These are phyloP conservation scores for Ligdia adustata DNA, from an alignment of 2,888 invertebrate species.

Conservation along the genomic window DNA sequence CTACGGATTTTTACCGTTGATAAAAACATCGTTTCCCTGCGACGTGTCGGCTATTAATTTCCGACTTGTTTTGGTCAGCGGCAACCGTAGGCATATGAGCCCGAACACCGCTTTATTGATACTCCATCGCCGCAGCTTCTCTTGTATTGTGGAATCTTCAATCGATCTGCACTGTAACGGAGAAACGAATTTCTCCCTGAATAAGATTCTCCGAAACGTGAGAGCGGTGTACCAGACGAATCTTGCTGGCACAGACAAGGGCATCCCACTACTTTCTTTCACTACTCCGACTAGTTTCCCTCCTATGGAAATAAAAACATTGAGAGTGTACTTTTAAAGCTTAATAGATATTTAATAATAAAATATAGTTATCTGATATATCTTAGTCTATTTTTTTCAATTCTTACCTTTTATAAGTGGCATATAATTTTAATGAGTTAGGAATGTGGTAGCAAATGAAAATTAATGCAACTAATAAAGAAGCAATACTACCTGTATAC, in stretches of 20 bases:
- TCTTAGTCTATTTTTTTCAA: too few species aligned
- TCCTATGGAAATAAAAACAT: conserved; percentile 64
- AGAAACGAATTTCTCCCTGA: conserved; percentile 51
- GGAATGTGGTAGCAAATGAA: too few species aligned
- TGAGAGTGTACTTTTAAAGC: conserved; percentile 58
- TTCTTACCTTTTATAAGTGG: too few species aligned
- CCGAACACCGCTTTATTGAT: conserved; percentile 58
- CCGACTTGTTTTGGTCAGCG: conserved; percentile 50
- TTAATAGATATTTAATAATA: not conserved
- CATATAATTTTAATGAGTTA: too few species aligned
- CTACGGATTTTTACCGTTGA: conserved; percentile 62
- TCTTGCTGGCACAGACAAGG: conserved; percentile 65
- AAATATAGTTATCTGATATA: too few species aligned
- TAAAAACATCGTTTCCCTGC: conserved; percentile 67
- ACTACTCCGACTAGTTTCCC: conserved; percentile 56
- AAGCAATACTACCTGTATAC: too few species aligned
- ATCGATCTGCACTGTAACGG: conserved; percentile 51
- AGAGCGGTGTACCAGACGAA: conserved; percentile 63
- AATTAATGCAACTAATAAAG: too few species aligned
- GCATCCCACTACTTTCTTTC: conserved; percentile 46
- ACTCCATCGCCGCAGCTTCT: conserved; percentile 61
- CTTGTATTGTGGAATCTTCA: conserved; percentile 53
- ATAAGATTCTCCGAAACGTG: conserved; percentile 57
- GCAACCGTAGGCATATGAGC: conserved; percentile 33
- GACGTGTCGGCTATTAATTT: conserved; percentile 66